phyloP scores from a whole-genome alignment of 1,140 invertebrate genomes.

The Drosophila ironensis region DNA sequence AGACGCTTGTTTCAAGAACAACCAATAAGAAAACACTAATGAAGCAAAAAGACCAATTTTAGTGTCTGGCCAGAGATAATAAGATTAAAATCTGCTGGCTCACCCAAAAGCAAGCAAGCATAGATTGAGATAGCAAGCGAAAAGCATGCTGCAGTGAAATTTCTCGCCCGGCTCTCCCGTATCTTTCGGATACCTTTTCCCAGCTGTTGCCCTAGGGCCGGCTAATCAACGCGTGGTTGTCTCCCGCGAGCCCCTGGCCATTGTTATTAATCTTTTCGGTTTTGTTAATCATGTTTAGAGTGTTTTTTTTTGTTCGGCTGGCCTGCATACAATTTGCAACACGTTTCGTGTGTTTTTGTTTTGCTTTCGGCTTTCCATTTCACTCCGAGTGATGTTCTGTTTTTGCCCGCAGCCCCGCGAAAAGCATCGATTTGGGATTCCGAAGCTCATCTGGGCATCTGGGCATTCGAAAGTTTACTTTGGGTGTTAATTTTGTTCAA shows the following conservation, averaged over 20 bases:
- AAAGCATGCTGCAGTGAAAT: constrained; percentile 46
- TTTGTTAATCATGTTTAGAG: constrained; percentile 31
- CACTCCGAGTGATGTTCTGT: constrained; percentile 35
- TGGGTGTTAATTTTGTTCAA: constrained; percentile 25
- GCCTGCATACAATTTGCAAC: constrained; percentile 66
- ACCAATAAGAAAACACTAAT: constrained; percentile 26
- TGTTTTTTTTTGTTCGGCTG: constrained; percentile 18
- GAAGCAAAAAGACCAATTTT: constrained; percentile 16
- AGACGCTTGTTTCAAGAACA: constrained; percentile 50
- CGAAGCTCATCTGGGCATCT: constrained; percentile 18
- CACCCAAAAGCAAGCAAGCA: neutral
- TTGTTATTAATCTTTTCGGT: constrained; percentile 50
- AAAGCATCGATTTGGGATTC: neutral
- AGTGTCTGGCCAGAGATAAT: constrained; percentile 24
- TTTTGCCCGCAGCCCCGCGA: constrained; percentile 16
- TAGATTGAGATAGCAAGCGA: constrained; percentile 13
- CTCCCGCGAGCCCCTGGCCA: constrained; percentile 13
- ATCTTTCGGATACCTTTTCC: constrained; percentile 35
- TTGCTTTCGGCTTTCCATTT: constrained; percentile 62
- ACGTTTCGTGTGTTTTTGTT: constrained; percentile 51
- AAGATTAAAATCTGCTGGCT: constrained; percentile 22
- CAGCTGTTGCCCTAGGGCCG: constrained; percentile 27
- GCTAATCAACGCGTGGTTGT: constrained; percentile 61
- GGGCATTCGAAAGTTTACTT: constrained; percentile 33
- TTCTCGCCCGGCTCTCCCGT: constrained; percentile 13